Base-by-base conservation (phyloP, 2,888 invertebrate species). In the Onchidella celtica region DNA sequence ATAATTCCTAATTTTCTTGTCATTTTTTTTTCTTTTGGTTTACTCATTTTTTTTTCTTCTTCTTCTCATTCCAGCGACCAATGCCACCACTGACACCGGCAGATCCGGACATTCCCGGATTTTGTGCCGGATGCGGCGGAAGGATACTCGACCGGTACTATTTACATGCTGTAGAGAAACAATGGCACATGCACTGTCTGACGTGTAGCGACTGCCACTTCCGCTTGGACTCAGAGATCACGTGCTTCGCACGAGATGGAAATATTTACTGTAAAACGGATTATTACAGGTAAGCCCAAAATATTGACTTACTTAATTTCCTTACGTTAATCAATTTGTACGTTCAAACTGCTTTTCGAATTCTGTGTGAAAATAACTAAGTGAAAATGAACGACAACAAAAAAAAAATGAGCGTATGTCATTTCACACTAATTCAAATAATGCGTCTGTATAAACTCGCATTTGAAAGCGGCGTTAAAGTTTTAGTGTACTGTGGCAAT, bases 261-360 rank as follows among this genome's bases (percentile, higher is more conserved):
- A 96, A 96, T 93, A 98, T 98, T 91, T 98, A 97, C 94, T 98
- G 98, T 95, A 98, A 97, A 95, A 97, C 97, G 93, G 98, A 98
- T 94, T 98, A 98, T 94, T 97, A 97, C 95, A 96, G 97, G 98
- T 98, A 93, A 96, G 96, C 29, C 14, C 9, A 29, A n/a, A 11
- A 38, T 6, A n/a, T 14, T 66, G 27, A 11, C 11, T 29, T 32
- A 21, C 36, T 3, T 34, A 4, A 57, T 21, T n/a, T 11, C 24
- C 24, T 57, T 24, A 9, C 57, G n/a, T 9, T 47, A 14, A 47
- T 47, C 55, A 9, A 47, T 47, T 57, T 57, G 21, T 57, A n/a
- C n/a, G n/a, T n/a, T n/a, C n/a, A n/a, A n/a, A n/a, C n/a, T n/a
- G n/a, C n/a, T n/a, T n/a, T n/a, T n/a, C n/a, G n/a, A n/a, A n/a